Conservation (phyloP, 2,888 invertebrate genomes). For the Koerneria pararmatus region DNA sequence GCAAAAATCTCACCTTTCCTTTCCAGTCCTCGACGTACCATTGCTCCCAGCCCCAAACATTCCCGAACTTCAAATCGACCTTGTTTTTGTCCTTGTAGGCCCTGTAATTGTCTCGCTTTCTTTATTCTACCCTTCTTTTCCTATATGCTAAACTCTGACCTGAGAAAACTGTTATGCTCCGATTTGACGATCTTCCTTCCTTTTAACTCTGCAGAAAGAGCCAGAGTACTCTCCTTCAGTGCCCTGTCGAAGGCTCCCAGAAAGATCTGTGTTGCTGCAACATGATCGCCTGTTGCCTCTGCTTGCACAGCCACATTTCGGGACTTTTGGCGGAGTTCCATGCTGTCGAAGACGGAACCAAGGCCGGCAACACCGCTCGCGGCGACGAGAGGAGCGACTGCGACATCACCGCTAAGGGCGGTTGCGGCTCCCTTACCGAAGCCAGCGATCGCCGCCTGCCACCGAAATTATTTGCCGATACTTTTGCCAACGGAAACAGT, state of each 20-base stretch:
- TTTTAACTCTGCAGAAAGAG: not conserved
- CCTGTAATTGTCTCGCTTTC: too few species aligned
- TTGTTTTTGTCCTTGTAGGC: too few species aligned
- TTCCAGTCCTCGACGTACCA: too few species aligned
- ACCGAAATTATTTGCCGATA: too few species aligned
- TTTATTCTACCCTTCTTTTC: not conserved
- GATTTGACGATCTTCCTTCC: not conserved
- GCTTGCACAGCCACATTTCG: not conserved
- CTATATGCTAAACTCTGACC: not conserved
- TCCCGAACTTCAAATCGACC: too few species aligned
- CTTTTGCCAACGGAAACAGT: too few species aligned
- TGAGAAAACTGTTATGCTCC: not conserved
- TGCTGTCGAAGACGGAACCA: not conserved
- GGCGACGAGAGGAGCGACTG: not conserved
- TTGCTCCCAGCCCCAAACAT: too few species aligned
- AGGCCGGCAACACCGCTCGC: not conserved
- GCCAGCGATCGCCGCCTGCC: conserved; percentile 8
- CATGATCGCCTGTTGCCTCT: not conserved
- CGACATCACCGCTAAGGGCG: not conserved
- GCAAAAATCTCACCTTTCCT: too few species aligned
- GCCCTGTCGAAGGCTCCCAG: not conserved
- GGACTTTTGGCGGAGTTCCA: not conserved
- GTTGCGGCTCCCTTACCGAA: not conserved
- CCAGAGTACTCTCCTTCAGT: not conserved
- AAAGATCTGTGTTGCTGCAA: not conserved